Percentiles rank a stretch among this genome's conserved stretches.
Evolutionary conservation across 2,888 invertebrate species (phyloP).

Genomic region (Mantis religiosa): DNA sequence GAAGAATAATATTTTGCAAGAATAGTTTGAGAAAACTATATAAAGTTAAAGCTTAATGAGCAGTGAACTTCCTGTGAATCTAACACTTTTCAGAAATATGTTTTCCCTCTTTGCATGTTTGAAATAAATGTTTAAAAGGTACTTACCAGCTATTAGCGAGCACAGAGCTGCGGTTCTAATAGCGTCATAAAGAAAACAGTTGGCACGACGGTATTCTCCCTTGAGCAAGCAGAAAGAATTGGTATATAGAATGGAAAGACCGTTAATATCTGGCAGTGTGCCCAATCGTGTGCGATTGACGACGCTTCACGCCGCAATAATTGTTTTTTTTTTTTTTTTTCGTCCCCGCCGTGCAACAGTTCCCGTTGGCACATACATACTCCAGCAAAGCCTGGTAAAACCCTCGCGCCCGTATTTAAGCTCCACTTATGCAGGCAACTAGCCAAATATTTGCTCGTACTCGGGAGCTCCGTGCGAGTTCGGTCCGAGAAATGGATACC

Average conservation of each 20-base stretch:
- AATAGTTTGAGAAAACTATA: too few relatives aligned
- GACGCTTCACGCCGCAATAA: not conserved
- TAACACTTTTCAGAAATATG: not conserved
- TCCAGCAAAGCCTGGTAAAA: not conserved
- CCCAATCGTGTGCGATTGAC: not conserved
- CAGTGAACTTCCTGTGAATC: too few relatives aligned
- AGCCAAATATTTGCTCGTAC: constrained; percentile 27
- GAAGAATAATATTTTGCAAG: too few relatives aligned
- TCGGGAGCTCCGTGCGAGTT: not conserved
- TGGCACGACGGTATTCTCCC: not conserved
- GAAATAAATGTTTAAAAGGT: not conserved
- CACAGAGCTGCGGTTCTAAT: not conserved
- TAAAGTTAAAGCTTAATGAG: too few relatives aligned
- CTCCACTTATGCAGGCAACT: constrained; percentile 19
- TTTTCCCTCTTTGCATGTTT: not conserved
- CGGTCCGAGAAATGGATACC: not conserved
- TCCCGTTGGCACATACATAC: not conserved
- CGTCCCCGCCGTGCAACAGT: not conserved
- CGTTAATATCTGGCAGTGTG: not conserved
- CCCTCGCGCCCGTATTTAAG: constrained; percentile 16
- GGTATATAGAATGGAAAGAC: not conserved
- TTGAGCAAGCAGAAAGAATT: not conserved
- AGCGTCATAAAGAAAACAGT: not conserved
- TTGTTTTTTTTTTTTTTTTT: not conserved
- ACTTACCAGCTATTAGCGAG: not conserved